A percentile compares a stretch with the other conserved stretches of the same genome.
Evolutionary conservation across 2,888 invertebrate species (phyloP).

Genomic region (Apamea anceps): DNA sequence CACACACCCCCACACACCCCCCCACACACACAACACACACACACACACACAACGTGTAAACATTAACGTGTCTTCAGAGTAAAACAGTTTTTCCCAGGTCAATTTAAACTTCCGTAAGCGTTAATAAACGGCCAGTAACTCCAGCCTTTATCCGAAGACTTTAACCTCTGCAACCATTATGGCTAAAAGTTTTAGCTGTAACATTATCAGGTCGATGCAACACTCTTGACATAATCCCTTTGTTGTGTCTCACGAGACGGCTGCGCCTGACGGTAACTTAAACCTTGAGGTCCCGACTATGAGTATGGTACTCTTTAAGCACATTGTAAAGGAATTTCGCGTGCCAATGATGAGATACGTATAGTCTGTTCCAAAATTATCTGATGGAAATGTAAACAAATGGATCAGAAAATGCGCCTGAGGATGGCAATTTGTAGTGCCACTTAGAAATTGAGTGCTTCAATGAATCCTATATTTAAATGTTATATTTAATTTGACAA

Average conservation of each 20-base stretch:
- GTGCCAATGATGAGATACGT: conserved; percentile 2
- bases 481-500: not conserved
- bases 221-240: conserved; percentile 35
- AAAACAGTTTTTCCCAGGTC: too few species aligned
- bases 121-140: not conserved
- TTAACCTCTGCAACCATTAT: conserved; percentile 4
- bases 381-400: not conserved
- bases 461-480: not conserved
- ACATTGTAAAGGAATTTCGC: conserved; percentile 23
- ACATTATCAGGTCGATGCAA: conserved; percentile 40
- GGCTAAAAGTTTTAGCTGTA: conserved; percentile 12
- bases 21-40: too few species aligned
- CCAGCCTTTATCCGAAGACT: conserved; percentile 3
- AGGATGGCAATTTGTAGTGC: not conserved
- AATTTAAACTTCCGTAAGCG: not conserved
- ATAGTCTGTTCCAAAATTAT: not conserved
- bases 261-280: conserved; percentile 11
- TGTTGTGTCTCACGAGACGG: conserved; percentile 27
- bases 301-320: conserved; percentile 19
- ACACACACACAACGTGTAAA: too few species aligned
- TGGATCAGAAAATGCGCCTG: not conserved
- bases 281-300: conserved; percentile 10
- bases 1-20: too few species aligned
- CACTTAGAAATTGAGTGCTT: not conserved
- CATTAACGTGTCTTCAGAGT: not conserved